Percentiles rank a stretch among this genome's conserved stretches.
phyloP scores from a whole-genome alignment of 2,888 invertebrate genomes.

The Eumerus sabulonum region DNA sequence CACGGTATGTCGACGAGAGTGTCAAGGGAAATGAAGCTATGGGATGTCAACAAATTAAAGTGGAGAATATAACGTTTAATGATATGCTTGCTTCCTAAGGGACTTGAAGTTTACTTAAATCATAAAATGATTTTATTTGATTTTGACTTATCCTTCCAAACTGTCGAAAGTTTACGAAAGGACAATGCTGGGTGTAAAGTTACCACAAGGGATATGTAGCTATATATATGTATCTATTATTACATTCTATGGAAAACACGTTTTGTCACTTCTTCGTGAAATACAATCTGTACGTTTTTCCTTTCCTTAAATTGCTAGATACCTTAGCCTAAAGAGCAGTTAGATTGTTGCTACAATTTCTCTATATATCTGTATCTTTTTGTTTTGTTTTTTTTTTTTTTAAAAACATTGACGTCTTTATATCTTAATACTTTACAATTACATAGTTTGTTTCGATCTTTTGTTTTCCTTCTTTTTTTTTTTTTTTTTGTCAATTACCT shows the following conservation, averaged over 20 bases:
- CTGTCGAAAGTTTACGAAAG: background rate
- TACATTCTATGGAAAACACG: slow-evolving; percentile 62
- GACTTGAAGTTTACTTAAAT: no score
- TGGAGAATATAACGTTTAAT: no score
- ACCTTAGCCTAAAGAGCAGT: slow-evolving; percentile 26
- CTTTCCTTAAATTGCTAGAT: slow-evolving; percentile 4
- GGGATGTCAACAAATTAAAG: background rate
- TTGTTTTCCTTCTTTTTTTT: no score
- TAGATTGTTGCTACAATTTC: slow-evolving; percentile 8
- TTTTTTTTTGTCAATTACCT: slow-evolving; percentile 52
- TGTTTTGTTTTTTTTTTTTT: no score
- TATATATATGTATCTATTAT: slow-evolving; percentile 19
- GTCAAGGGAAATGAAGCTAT: background rate
- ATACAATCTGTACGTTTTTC: slow-evolving; percentile 21
- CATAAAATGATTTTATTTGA: no score
- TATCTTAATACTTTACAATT: slow-evolving; percentile 51
- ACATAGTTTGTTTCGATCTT: slow-evolving; percentile 15
- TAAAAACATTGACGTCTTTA: slow-evolving; percentile 34
- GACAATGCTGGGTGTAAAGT: no score
- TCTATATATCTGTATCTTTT: slow-evolving; percentile 2
- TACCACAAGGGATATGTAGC: slow-evolving; percentile 23
- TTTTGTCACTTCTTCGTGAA: slow-evolving; percentile 41
- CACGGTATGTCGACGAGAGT: no score
- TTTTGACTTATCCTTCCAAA: no score
- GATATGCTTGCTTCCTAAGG: no score